Evolutionary conservation across 2,113 vertebrate genomes (phyloP).

Genomic region (Uropsilus gracilis): DNA sequence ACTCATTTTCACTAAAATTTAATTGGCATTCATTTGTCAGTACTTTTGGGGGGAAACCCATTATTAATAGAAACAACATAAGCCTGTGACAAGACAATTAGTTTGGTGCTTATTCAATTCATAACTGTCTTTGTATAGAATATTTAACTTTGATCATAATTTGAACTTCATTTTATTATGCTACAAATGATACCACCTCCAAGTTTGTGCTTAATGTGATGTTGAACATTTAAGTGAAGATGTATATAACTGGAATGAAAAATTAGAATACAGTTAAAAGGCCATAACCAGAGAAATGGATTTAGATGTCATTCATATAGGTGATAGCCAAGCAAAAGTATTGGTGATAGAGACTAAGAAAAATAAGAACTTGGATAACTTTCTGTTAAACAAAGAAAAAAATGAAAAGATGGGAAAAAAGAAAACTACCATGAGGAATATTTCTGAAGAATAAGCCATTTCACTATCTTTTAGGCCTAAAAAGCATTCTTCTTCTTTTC

Average conservation of each 20-base stretch:
- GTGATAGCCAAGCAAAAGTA: not conserved
- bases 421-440: not conserved
- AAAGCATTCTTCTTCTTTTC: not conserved
- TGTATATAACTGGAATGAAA: slow-evolving; percentile 17
- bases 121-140: not conserved
- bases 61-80: slow-evolving; percentile 1
- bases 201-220: not conserved
- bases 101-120: not conserved
- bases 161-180: not conserved
- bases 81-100: not conserved
- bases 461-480: not conserved
- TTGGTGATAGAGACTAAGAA: not conserved
- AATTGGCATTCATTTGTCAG: not conserved
- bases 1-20: slow-evolving; percentile 23
- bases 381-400: not conserved
- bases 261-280: not conserved
- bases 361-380: not conserved
- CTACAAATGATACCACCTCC: not conserved
- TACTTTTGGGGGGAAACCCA: not conserved
- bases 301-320: not conserved
- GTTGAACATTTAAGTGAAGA: not conserved
- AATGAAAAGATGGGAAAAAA: slow-evolving; percentile 10
- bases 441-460: not conserved
- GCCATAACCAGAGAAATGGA: not conserved
- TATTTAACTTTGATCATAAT: slow-evolving; percentile 49